phyloP scores from a whole-genome alignment of 2,888 invertebrate species.

The Cepaea hortensis region DNA sequence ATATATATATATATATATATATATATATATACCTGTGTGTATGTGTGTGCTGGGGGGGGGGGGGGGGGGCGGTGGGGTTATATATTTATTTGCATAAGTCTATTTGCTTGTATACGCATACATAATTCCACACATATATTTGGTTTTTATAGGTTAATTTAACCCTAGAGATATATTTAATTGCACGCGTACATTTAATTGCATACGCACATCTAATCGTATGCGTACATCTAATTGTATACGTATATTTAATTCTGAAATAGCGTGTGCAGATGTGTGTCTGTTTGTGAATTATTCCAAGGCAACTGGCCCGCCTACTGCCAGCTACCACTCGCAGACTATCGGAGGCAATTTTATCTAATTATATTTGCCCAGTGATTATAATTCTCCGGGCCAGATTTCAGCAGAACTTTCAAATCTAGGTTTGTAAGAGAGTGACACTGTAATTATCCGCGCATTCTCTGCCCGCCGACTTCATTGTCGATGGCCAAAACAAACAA shows the following conservation, averaged over 20 bases:
- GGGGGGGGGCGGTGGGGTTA: too few species aligned
- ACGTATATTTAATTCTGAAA: background rate
- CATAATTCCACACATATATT: too few species aligned
- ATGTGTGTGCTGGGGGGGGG: too few species aligned
- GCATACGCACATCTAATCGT: background rate
- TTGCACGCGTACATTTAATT: background rate
- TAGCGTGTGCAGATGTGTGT: background rate
- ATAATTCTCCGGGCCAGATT: background rate
- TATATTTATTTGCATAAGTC: too few species aligned
- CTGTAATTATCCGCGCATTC: background rate
- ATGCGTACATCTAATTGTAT: background rate
- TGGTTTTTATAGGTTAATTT: too few species aligned
- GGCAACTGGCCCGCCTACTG: too few species aligned
- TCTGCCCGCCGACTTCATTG: background rate
- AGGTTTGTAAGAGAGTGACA: background rate
- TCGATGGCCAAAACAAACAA: slow-evolving; percentile 5
- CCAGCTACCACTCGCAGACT: background rate
- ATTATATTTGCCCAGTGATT: slow-evolving; percentile 19
- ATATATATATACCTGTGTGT: too few species aligned
- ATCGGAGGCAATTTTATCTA: background rate
- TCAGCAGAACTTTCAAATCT: background rate
- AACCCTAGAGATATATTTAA: background rate
- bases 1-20: too few species aligned
- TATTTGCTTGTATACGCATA: too few species aligned
- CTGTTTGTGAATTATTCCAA: background rate